Conservation (phyloP, 2,797 vertebrate genomes). For the Syngnathus acus region DNA sequence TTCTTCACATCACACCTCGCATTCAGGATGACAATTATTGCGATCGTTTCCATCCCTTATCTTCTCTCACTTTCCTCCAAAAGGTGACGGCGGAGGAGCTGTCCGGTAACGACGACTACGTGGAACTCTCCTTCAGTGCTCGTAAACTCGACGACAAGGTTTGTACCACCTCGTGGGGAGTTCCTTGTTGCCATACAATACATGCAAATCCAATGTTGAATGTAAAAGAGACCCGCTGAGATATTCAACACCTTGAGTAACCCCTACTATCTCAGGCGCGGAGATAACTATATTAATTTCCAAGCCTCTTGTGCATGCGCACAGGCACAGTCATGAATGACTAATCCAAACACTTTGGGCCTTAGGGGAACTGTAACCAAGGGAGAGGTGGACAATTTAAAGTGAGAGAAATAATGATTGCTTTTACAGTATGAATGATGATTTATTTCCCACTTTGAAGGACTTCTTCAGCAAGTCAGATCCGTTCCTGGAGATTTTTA, state of each 20-base stretch:
- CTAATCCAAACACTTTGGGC: constrained; percentile 59
- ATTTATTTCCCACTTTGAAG: constrained; percentile 60
- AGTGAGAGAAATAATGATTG: constrained; percentile 41
- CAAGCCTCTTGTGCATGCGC: constrained; percentile 31
- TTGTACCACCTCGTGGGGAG: constrained; percentile 15
- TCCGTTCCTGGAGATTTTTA: constrained; percentile 96
- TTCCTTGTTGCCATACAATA: background rate
- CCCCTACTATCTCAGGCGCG: constrained; percentile 38
- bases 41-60: constrained; percentile 34
- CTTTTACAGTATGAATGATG: constrained; percentile 42
- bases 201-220: constrained; percentile 33
- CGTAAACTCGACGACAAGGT: constrained; percentile 98
- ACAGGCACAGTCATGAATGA: constrained; percentile 40
- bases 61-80: constrained; percentile 7
- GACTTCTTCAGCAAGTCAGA: constrained; percentile 99
- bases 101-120: constrained; percentile 95
- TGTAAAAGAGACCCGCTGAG: constrained; percentile 34
- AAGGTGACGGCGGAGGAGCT: constrained; percentile 95
- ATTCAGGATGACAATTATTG: constrained; percentile 45
- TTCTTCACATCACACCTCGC: constrained; percentile 8
- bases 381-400: constrained; percentile 33
- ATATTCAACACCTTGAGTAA: constrained; percentile 28
- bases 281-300: constrained; percentile 61
- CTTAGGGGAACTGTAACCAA: constrained; percentile 39
- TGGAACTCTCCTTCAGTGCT: constrained; percentile 94